Evolutionary conservation across 2,888 invertebrate species (phyloP).

Genomic region (Drosophila neotestacea): DNA sequence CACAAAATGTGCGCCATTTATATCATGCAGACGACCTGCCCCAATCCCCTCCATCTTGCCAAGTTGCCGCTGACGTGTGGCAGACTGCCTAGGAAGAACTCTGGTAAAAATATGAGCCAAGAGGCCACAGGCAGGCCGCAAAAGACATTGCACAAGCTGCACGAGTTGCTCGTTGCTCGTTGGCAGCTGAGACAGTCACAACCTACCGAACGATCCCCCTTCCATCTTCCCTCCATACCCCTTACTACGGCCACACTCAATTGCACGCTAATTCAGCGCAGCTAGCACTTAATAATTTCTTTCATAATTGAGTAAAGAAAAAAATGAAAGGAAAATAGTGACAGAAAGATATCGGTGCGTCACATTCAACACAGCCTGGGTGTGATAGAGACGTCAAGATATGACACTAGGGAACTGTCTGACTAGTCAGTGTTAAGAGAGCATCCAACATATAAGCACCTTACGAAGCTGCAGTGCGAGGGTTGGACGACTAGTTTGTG

Average conservation of each 20-base stretch:
- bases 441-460: constrained; percentile 12
- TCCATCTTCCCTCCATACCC: background rate
- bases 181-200: constrained; percentile 21
- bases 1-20: constrained; percentile 80
- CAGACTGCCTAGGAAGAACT: constrained; percentile 27
- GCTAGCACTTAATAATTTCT: constrained; percentile 80
- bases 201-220: constrained; percentile 1
- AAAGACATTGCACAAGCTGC: constrained; percentile 59
- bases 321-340: constrained; percentile 35
- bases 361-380: constrained; percentile 24
- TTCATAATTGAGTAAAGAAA: constrained; percentile 72
- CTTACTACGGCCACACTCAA: constrained; percentile 68
- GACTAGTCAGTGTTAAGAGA: constrained; percentile 25
- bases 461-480: constrained; percentile 26
- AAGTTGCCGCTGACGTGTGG: constrained; percentile 40
- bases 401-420: constrained; percentile 31
- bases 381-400: constrained; percentile 54
- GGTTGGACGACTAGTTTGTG: constrained; percentile 21
- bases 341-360: constrained; percentile 34
- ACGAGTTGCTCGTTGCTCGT: constrained; percentile 31
- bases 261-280: constrained; percentile 81
- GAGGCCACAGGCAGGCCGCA: constrained; percentile 59
- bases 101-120: constrained; percentile 66
- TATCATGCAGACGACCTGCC: constrained; percentile 56
- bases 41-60: background rate